These are phyloP conservation scores for Gobius niger DNA, from an alignment of 2,113 vertebrate species.

Conservation along the genomic window DNA sequence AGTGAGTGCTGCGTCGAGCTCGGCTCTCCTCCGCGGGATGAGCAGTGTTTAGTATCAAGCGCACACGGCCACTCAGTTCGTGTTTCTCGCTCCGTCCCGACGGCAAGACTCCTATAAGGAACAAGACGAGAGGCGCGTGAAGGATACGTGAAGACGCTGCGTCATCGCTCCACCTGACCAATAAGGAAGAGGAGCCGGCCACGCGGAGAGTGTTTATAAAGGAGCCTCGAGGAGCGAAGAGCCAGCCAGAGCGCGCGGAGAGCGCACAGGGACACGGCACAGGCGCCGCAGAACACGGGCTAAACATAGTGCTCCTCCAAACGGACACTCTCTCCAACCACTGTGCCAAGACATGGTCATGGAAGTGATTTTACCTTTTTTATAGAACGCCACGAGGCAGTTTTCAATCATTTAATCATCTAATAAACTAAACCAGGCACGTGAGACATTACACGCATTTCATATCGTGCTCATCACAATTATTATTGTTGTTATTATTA, in stretches of 20 bases:
- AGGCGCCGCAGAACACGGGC: not conserved
- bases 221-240: constrained; percentile 30
- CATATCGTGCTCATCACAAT: no score
- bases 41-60: constrained; percentile 54
- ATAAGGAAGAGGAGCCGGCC: constrained; percentile 65
- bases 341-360: no score
- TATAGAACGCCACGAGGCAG: no score
- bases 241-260: constrained; percentile 33
- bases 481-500: no score
- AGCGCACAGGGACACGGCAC: constrained; percentile 16
- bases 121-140: constrained; percentile 57
- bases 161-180: constrained; percentile 72
- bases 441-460: not conserved
- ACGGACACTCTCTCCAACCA: not conserved
- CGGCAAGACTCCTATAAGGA: constrained; percentile 59
- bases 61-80: constrained; percentile 38
- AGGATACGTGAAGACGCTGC: constrained; percentile 72
- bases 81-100: constrained; percentile 17
- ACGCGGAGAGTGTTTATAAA: constrained; percentile 64
- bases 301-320: constrained; percentile 13
- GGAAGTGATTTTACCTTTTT: no score
- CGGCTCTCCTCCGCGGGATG: constrained; percentile 63
- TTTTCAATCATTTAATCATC: no score
- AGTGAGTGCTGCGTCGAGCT: constrained; percentile 48
- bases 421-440: not conserved